Evolutionary conservation across 2,113 vertebrate species (phyloP), one percentile per base, ranked within the genome.

Genomic region (Rhynchomys soricoides): DNA sequence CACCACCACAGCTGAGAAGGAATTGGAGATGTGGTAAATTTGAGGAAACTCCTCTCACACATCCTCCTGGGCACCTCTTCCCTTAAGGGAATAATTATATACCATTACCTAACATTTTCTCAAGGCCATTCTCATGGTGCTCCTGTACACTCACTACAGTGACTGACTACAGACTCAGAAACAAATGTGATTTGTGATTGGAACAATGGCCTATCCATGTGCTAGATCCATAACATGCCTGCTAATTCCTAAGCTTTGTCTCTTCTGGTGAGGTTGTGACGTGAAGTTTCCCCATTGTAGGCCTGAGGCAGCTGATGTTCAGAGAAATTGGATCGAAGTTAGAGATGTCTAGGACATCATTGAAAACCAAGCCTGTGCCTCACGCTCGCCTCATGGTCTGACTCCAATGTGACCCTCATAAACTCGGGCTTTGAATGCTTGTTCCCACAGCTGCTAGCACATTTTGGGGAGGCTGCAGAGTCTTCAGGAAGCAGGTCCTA

Each of bases 41-140:
- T 19, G 43, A 68, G 89, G n/a, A 48, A 62, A 15, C 3, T 37
- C 19, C 21, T 45, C 8, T 86, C 2, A 8, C 43, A 43, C 2
- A 0, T 3, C 77, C 37, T 59, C 22, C 87, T 73, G 57, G 64
- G 52, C 37, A 1, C 50, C 45, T 86, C 55, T 71, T 31, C 7
- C 62, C 48, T 64, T 15, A 8, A 52, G 19, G 8, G 50, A 34
- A 21, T 31, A 15, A 15, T 66, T 1, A 68, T 22, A 66, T 9
- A 59, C 26, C 48, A 31, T 29, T 24, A 26, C 31, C 22, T 26
- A 31, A 0, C 13, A 50, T 34, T 48, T 68, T 21, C 71, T 85
- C 48, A 9, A 26, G 5, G 78, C 48, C 3, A 0, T 16, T 8
- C 7, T 0, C 74, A 26, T 11, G 2, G 48, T 45, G 22, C 34